Conservation (phyloP, 2,888 invertebrate genomes). For the Griposia aprilina region DNA sequence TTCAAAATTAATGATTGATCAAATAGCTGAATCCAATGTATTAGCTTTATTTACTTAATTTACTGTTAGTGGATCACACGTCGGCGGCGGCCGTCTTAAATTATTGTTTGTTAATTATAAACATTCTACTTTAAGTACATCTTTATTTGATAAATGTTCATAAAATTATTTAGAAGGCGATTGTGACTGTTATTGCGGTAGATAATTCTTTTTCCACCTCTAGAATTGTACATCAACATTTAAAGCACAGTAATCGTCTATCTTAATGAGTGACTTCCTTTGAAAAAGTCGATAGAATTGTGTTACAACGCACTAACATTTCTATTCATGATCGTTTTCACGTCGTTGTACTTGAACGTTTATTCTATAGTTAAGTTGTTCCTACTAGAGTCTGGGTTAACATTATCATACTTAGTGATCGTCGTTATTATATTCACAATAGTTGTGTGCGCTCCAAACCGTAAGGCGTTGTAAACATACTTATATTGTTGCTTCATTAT, state of each 20-base stretch:
- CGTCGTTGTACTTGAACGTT: neutral
- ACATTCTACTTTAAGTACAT: conserved; percentile 64
- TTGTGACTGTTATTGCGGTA: conserved; percentile 61
- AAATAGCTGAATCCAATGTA: conserved; percentile 69
- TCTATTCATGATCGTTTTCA: neutral
- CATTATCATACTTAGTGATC: neutral
- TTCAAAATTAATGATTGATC: conserved; percentile 63
- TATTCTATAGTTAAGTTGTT: conserved; percentile 40
- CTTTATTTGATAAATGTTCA: conserved; percentile 70
- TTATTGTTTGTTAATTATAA: conserved; percentile 63
- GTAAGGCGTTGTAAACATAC: conserved; percentile 5
- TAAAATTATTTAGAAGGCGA: conserved; percentile 60
- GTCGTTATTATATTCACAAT: conserved; percentile 1
- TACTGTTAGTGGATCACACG: conserved; percentile 42
- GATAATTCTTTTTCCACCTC: conserved; percentile 14
- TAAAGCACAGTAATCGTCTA: conserved; percentile 3
- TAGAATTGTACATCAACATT: neutral
- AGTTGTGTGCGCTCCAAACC: conserved; percentile 11
- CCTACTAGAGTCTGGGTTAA: conserved; percentile 43
- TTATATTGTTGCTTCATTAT: conserved; percentile 45
- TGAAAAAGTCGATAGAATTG: neutral
- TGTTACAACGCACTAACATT: neutral
- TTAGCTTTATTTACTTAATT: conserved; percentile 68
- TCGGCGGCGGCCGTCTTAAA: conserved; percentile 51
- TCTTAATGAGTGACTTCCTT: neutral